phyloP scores from a whole-genome alignment of 2,113 vertebrate genomes.

The Leptobrachium ailaonicum region DNA sequence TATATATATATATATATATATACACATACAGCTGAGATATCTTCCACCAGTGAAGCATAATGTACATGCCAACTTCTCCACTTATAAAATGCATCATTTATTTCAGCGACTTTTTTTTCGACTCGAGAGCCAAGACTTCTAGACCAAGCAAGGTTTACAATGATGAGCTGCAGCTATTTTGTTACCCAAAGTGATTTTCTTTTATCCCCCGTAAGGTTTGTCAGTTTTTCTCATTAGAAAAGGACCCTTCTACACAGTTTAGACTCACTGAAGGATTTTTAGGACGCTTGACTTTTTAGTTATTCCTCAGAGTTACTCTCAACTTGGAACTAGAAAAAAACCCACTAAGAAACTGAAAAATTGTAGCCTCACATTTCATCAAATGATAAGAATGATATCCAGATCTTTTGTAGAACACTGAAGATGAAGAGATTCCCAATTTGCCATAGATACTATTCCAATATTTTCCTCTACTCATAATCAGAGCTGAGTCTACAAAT shows the following conservation, averaged over 20 bases:
- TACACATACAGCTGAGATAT: constrained; percentile 18
- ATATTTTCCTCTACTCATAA: too few relatives aligned
- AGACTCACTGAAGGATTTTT: constrained; percentile 34
- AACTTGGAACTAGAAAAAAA: constrained; percentile 12
- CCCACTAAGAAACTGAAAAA: too few relatives aligned
- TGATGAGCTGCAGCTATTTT: constrained; percentile 36
- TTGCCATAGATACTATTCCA: too few relatives aligned
- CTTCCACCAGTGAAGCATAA: constrained; percentile 32
- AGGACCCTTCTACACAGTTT: constrained; percentile 30
- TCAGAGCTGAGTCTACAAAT: too few relatives aligned
- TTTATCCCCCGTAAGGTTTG: constrained; percentile 40
- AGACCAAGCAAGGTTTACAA: constrained; percentile 43
- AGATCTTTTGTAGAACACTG: too few relatives aligned
- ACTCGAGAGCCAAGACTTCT: constrained; percentile 42
- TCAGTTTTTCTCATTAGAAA: constrained; percentile 40
- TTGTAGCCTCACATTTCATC: too few relatives aligned
- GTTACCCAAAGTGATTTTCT: constrained; percentile 27
- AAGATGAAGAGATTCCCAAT: too few relatives aligned
- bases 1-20: not conserved
- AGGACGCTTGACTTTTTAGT: constrained; percentile 10
- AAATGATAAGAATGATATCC: too few relatives aligned
- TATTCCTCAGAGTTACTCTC: constrained; percentile 21
- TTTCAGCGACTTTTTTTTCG: constrained; percentile 35
- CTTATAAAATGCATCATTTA: constrained; percentile 39
- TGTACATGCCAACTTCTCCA: constrained; percentile 20